Percentiles rank a stretch among this genome's conserved stretches.
phyloP scores from a whole-genome alignment of 2,113 vertebrate genomes.

The Miniopterus natalensis region DNA sequence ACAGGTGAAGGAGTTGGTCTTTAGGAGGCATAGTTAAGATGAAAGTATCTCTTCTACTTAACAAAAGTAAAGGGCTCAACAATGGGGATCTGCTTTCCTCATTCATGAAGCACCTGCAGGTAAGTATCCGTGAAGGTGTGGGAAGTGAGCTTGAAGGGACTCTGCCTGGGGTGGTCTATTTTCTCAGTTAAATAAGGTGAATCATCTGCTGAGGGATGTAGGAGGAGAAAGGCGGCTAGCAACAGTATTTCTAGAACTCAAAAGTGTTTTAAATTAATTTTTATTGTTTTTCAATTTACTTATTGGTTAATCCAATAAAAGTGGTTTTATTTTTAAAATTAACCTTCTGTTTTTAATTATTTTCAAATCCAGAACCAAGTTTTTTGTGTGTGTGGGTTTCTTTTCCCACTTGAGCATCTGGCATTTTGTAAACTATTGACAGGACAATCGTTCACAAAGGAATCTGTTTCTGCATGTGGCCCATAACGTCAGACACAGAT shows the following conservation, averaged over 20 bases:
- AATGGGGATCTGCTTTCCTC: neutral
- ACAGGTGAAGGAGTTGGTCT: neutral
- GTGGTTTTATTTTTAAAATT: constrained; percentile 58
- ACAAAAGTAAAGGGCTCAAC: neutral
- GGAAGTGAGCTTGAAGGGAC: neutral
- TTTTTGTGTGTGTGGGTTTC: neutral
- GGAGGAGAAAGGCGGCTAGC: neutral
- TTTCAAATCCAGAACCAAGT: constrained; percentile 14
- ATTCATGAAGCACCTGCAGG: neutral
- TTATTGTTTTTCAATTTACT: constrained; percentile 56
- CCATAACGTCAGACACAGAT: constrained; percentile 1
- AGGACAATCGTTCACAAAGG: neutral
- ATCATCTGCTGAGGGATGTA: neutral
- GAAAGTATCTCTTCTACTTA: neutral
- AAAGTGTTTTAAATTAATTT: constrained; percentile 41
- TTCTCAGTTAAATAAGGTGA: neutral
- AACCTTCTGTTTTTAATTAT: constrained; percentile 41
- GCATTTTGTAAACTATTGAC: constrained; percentile 24
- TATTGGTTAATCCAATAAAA: constrained; percentile 52
- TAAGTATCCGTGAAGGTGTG: neutral
- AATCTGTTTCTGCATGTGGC: neutral
- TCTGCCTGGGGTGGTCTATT: neutral
- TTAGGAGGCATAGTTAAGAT: neutral
- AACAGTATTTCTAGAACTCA: neutral
- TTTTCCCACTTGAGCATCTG: neutral